Evolutionary conservation across 2,113 vertebrate genomes (phyloP).

Genomic region (Hippolais icterina): DNA sequence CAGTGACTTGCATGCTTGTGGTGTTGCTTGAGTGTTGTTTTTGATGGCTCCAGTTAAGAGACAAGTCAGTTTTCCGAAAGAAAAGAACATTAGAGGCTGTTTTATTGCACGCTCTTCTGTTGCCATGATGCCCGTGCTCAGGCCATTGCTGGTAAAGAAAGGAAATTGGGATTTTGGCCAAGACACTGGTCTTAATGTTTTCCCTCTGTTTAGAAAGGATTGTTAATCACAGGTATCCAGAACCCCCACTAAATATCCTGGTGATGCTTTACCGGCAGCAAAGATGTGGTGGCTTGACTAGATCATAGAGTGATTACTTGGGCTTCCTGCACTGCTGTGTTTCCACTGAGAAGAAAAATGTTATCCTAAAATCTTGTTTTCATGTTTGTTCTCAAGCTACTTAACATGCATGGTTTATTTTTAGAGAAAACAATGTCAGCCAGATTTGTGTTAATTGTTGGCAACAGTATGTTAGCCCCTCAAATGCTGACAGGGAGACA

Average conservation of each 20-base stretch:
- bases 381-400: slow-evolving; percentile 55
- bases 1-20: background rate
- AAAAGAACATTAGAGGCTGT: background rate
- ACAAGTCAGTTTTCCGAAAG: background rate
- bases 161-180: background rate
- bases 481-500: slow-evolving; percentile 67
- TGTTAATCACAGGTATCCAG: background rate
- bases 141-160: background rate
- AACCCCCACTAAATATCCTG: background rate
- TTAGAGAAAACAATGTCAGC: slow-evolving; percentile 69
- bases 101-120: accelerated
- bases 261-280: background rate
- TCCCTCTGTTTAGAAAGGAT: background rate
- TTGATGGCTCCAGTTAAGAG: background rate
- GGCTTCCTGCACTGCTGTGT: background rate
- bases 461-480: slow-evolving; percentile 58
- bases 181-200: background rate
- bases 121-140: background rate
- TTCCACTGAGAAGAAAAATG: slow-evolving; percentile 8
- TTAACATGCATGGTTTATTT: slow-evolving; percentile 71
- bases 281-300: background rate
- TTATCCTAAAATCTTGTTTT: slow-evolving; percentile 51
- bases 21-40: background rate
- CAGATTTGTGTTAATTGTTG: slow-evolving; percentile 71
- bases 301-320: background rate